Evolutionary conservation across 2,888 invertebrate species (phyloP).

Genomic region (Elegia similella): DNA sequence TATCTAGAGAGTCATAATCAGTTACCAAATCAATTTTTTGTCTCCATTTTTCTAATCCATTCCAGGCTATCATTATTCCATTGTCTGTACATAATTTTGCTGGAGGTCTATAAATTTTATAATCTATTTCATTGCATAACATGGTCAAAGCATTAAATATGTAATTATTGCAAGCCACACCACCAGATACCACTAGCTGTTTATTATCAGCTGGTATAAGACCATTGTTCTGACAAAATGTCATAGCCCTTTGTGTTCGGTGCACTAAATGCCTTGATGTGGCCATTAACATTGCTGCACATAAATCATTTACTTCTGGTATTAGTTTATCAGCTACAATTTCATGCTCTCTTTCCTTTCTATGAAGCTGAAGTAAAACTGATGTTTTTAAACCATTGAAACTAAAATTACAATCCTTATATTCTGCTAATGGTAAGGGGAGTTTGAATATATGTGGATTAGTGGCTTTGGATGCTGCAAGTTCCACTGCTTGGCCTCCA

Average conservation of each 20-base stretch:
- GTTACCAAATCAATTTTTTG: constrained; percentile 72
- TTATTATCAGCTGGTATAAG: constrained; percentile 84
- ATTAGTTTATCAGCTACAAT: constrained; percentile 86
- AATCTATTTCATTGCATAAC: constrained; percentile 85
- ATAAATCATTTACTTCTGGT: constrained; percentile 89
- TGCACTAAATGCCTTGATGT: constrained; percentile 90
- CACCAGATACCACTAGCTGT: constrained; percentile 93
- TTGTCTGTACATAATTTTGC: constrained; percentile 97
- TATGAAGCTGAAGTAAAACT: constrained; percentile 74
- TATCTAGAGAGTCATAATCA: constrained; percentile 84
- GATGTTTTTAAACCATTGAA: constrained; percentile 92
- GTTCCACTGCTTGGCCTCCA: constrained; percentile 94
- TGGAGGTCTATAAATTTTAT: constrained; percentile 87
- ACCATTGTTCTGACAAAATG: constrained; percentile 84
- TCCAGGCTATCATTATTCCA: constrained; percentile 99
- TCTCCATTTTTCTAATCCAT: constrained; percentile 92
- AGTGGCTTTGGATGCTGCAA: constrained; percentile 86
- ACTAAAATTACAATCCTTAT: constrained; percentile 94
- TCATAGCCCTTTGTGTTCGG: constrained; percentile 92
- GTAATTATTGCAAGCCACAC: constrained; percentile 96
- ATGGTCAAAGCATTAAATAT: constrained; percentile 86
- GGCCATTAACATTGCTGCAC: constrained; percentile 90
- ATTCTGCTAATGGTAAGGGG: constrained; percentile 83
- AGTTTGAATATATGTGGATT: constrained; percentile 86
- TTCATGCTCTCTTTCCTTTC: constrained; percentile 81